Evolutionary conservation across 2,113 vertebrate genomes (phyloP).

Genomic region (Smithornis capensis): DNA sequence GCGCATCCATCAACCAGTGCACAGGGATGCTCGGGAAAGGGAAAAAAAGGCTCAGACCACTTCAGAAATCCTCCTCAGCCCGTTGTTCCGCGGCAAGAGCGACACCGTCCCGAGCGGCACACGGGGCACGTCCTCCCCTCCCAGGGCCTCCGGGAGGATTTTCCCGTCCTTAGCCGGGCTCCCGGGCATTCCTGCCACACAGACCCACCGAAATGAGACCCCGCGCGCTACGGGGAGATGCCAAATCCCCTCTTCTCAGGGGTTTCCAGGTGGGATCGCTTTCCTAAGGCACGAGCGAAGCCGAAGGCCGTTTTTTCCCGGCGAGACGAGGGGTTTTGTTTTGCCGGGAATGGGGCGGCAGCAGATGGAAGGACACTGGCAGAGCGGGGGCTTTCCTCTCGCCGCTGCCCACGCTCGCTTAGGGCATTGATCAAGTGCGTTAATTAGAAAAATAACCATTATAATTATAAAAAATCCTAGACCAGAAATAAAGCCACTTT

Average conservation of each 20-base stretch:
- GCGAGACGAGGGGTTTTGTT: not conserved
- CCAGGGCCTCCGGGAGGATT: not conserved
- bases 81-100: fast-evolving
- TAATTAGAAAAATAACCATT: not conserved
- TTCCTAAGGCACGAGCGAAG: not conserved
- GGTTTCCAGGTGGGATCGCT: not conserved
- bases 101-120: not conserved
- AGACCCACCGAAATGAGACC: not conserved
- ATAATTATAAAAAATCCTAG: not conserved
- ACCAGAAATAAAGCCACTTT: not conserved
- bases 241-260: fast-evolving
- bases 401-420: not conserved
- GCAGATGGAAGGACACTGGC: not conserved
- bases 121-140: not conserved
- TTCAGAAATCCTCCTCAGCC: not conserved
- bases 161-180: not conserved
- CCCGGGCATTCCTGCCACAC: not conserved
- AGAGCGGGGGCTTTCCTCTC: not conserved
- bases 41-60: not conserved
- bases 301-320: not conserved
- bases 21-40: not conserved
- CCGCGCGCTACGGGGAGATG: fast-evolving
- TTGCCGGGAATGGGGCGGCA: not conserved
- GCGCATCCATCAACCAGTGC: fast-evolving
- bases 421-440: not conserved